phyloP scores from a whole-genome alignment of 2,113 vertebrate genomes.

The Brachyhypopomus occidentalis region DNA sequence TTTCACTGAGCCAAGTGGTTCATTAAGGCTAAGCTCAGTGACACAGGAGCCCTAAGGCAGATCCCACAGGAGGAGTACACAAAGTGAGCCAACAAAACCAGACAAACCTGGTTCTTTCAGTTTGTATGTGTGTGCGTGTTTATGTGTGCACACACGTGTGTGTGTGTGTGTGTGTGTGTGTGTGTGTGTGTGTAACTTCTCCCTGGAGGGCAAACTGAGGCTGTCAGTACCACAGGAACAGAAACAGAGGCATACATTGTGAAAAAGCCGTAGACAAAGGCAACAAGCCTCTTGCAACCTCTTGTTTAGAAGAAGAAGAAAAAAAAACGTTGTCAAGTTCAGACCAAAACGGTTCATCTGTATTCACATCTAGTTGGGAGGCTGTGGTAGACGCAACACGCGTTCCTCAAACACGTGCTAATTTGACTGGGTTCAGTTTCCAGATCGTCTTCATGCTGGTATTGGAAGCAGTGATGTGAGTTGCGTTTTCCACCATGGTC shows the following conservation, averaged over 20 bases:
- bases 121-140: slow-evolving; percentile 34
- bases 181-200: slow-evolving; percentile 15
- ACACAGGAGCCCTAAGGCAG: slow-evolving; percentile 1
- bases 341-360: neutral
- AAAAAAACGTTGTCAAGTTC: neutral
- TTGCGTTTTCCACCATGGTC: neutral
- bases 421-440: neutral
- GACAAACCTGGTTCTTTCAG: slow-evolving; percentile 69
- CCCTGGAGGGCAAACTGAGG: slow-evolving; percentile 31
- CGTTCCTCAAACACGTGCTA: neutral
- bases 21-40: neutral
- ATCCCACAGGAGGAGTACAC: slow-evolving; percentile 33
- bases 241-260: slow-evolving; percentile 33
- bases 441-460: neutral
- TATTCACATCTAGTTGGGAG: neutral
- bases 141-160: neutral
- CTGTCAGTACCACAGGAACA: slow-evolving; percentile 25
- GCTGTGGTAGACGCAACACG: neutral
- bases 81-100: slow-evolving; percentile 56
- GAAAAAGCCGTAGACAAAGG: slow-evolving; percentile 34
- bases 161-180: slow-evolving; percentile 1
- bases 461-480: neutral
- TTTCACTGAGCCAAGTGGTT: neutral
- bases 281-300: slow-evolving; percentile 8
- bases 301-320: neutral